These are phyloP conservation scores for Hypocryptadius cinnamomeus DNA, from an alignment of 2,113 vertebrate species.

Conservation along the genomic window DNA sequence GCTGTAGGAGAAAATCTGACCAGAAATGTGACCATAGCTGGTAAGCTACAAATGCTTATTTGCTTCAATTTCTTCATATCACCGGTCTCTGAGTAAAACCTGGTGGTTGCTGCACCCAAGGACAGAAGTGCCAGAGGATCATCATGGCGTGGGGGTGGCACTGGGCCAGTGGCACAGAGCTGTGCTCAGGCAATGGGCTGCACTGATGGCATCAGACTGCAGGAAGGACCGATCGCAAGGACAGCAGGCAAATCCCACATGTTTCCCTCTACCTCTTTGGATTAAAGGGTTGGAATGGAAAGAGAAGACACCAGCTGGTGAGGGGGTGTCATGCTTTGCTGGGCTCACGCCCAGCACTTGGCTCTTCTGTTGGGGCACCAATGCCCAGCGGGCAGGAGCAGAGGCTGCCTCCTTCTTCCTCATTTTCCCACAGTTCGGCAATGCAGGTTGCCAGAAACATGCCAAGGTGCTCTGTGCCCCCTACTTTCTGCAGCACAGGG, in stretches of 20 bases:
- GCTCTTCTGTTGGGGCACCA: neutral
- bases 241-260: neutral
- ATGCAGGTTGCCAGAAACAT: neutral
- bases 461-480: neutral
- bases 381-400: neutral
- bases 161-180: neutral
- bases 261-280: neutral
- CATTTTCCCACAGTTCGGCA: fast-evolving
- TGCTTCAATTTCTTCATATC: neutral
- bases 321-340: neutral
- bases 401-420: neutral
- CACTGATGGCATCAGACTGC: neutral
- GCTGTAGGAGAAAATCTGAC: neutral
- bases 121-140: neutral
- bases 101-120: neutral
- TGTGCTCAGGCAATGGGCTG: neutral
- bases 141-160: fast-evolving
- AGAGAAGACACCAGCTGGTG: neutral
- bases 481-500: neutral
- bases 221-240: neutral
- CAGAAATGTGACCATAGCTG: neutral
- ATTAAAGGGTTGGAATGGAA: neutral
- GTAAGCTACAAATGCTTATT: neutral
- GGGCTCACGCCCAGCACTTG: neutral
- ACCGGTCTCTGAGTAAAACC: neutral